These are phyloP conservation scores for Pavo muticus DNA, from an alignment of 2,113 vertebrate species.

Conservation along the genomic window DNA sequence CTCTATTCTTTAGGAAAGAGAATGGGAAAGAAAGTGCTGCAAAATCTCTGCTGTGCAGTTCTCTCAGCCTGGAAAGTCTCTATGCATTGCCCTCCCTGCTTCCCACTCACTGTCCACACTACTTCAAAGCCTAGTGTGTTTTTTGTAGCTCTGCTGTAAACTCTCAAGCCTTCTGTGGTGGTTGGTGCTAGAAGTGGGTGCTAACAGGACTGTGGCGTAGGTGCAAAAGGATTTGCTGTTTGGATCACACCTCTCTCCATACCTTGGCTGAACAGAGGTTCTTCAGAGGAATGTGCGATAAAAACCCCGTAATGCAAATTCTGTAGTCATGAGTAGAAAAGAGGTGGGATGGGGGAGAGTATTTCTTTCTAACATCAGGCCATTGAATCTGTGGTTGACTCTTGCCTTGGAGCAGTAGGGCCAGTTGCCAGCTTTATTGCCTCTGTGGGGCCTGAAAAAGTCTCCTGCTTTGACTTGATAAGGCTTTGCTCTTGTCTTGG, in stretches of 20 bases:
- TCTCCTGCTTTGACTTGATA: neutral
- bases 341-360: too few relatives aligned
- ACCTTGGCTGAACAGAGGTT: neutral
- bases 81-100: neutral
- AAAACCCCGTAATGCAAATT: neutral
- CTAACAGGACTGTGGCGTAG: neutral
- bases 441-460: neutral
- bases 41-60: neutral
- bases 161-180: neutral
- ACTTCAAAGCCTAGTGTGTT: neutral
- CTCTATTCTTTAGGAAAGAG: neutral
- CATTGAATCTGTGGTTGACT: neutral
- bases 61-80: neutral
- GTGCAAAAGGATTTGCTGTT: neutral
- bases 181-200: neutral
- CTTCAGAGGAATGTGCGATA: neutral
- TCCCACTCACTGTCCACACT: neutral
- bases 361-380: neutral
- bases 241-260: neutral
- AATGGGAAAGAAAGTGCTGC: neutral
- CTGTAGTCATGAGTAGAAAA: neutral
- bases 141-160: neutral
- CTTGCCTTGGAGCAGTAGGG: neutral
- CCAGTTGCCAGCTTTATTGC: neutral
- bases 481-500: neutral